Evolutionary conservation across 2,797 vertebrate genomes (phyloP), one percentile per base, ranked within the genome.

Genomic region (Ataeniobius toweri): DNA sequence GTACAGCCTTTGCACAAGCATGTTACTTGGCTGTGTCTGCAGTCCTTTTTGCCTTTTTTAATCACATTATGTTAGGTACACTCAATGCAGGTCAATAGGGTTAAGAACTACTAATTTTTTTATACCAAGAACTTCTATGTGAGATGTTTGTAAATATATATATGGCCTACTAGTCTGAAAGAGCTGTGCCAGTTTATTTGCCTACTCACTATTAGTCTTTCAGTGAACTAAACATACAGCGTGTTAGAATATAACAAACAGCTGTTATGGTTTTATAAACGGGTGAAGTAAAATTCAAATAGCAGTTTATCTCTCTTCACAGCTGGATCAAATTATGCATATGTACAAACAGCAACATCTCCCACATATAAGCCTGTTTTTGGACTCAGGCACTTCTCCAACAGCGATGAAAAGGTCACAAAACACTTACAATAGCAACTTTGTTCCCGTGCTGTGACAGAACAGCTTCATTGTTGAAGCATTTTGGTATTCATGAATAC

Each of bases 401-500:
- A 18, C 59, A 71, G 74, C 71, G 85, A 82, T 59, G 80, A 86
- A 70, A 59, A 74, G 80, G 72, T 81, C 73, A 73, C 1, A 76
- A 58, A 59, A 77, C 77, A 65, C 18, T 72, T 36, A 88, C 78
- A 87, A 83, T 18, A 79, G 74, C 72, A 20, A 1, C 75, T 72
- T 26, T n/a, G 71, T 74, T 71, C 75, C 8, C 36, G 18, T 67
- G 63, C 63, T 22, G 63, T 22, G 73, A 79, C 79, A 78, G 69
- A 88, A 80, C 80, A 82, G 82, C 71, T 75, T 76, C 83, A 86
- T 91, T 89, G 79, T 88, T 67, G 73, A 85, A 80, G 48, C 79
- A 81, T 90, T 90, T 89, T 89, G 67, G 82, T 87, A 88, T 89
- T 91, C 87, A 93, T 86, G 88, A 90, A 92, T 86, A 72, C 20